Evolutionary conservation across 1,140 invertebrate genomes (phyloP).

Genomic region (Aphis craccivora): DNA sequence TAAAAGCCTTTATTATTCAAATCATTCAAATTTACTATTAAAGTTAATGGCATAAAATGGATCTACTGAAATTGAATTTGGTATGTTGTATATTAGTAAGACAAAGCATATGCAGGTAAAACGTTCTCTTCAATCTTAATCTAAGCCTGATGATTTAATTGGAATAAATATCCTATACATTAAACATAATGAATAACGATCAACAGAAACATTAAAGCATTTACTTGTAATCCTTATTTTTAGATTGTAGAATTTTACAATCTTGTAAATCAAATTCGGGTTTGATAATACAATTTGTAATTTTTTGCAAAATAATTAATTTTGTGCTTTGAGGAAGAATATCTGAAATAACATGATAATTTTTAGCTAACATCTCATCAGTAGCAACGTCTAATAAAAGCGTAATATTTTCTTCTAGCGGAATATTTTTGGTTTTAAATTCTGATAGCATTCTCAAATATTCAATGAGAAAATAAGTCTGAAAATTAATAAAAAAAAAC

Average conservation of each 20-base stretch:
- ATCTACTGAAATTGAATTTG: too few species aligned
- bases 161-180: neutral
- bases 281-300: neutral
- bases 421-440: neutral
- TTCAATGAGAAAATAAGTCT: conserved; percentile 10
- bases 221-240: conserved; percentile 8
- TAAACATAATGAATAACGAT: neutral
- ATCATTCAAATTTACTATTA: too few species aligned
- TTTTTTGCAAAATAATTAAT: neutral
- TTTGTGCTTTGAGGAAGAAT: neutral
- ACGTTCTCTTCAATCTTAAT: too few species aligned
- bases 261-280: neutral
- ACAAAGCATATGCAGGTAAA: too few species aligned
- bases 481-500: neutral
- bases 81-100: too few species aligned
- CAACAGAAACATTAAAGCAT: neutral
- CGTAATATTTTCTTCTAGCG: neutral
- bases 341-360: neutral
- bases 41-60: too few species aligned
- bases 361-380: neutral
- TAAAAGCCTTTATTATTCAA: too few species aligned
- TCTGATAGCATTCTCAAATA: neutral
- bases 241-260: neutral
- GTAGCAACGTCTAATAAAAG: neutral
- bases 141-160: too few species aligned